A percentile compares a stretch with the other conserved stretches of the same genome.
These are phyloP conservation scores for Eupsittula cactorum DNA, from an alignment of 2,113 vertebrate species.

Conservation along the genomic window DNA sequence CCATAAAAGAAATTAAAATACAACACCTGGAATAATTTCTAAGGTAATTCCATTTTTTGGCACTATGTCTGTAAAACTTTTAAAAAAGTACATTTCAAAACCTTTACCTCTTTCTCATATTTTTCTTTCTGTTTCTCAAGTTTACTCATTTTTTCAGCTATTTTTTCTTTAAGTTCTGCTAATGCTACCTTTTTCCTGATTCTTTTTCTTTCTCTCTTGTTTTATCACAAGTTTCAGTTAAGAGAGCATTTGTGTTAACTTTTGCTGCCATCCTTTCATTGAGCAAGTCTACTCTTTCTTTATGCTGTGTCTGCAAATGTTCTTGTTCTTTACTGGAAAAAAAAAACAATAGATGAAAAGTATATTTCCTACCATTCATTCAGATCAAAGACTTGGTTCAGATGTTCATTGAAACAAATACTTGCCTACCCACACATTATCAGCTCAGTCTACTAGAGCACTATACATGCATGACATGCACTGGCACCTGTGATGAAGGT, in stretches of 20 bases:
- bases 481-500: not conserved
- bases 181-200: not conserved
- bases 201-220: slow-evolving; percentile 46
- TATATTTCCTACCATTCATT: not conserved
- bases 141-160: slow-evolving; percentile 12
- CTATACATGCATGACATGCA: too few relatives aligned
- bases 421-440: not conserved
- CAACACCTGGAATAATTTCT: not conserved
- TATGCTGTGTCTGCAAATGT: not conserved
- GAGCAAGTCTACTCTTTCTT: slow-evolving; percentile 40
- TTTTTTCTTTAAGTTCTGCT: slow-evolving; percentile 12
- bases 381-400: not conserved
- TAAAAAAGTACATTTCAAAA: not conserved
- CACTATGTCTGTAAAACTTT: not conserved
- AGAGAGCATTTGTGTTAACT: slow-evolving; percentile 17
- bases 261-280: slow-evolving; percentile 67
- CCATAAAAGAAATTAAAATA: not conserved
- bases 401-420: not conserved
- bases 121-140: slow-evolving; percentile 42
- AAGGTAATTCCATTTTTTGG: not conserved
- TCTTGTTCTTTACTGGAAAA: slow-evolving; percentile 58
- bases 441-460: not conserved
- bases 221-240: slow-evolving; percentile 56
- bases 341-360: not conserved
- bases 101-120: slow-evolving; percentile 37